phyloP scores from a whole-genome alignment of 2,797 vertebrate species.

The Alca torda region DNA sequence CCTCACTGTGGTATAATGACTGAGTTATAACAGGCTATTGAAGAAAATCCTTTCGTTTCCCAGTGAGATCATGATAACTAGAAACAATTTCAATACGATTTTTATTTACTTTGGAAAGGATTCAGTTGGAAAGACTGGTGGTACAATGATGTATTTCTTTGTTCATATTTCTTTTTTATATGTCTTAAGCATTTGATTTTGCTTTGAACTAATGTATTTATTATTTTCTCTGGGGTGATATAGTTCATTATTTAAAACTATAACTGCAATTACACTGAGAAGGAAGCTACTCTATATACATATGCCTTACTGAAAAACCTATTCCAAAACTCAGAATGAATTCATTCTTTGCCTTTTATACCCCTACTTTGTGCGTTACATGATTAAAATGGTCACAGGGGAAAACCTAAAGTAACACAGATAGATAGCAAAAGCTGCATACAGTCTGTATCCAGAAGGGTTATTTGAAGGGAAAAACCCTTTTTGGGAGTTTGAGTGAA shows the following conservation, averaged over 20 bases:
- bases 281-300: slow-evolving; percentile 18
- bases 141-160: slow-evolving; percentile 66
- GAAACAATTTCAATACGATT: slow-evolving; percentile 74
- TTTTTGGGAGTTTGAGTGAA: not conserved
- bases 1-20: slow-evolving; percentile 75
- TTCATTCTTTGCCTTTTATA: not conserved
- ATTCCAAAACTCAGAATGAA: not conserved
- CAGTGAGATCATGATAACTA: slow-evolving; percentile 75
- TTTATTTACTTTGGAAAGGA: slow-evolving; percentile 75
- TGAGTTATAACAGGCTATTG: slow-evolving; percentile 70
- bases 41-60: slow-evolving; percentile 73
- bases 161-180: slow-evolving; percentile 39
- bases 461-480: not conserved
- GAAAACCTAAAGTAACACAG: not conserved
- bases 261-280: slow-evolving; percentile 21
- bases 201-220: slow-evolving; percentile 56
- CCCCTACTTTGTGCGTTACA: not conserved
- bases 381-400: not conserved
- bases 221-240: slow-evolving; percentile 51
- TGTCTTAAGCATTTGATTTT: slow-evolving; percentile 48
- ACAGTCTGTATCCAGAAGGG: not conserved
- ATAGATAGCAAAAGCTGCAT: not conserved
- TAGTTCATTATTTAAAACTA: slow-evolving; percentile 56
- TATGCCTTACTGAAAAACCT: not conserved
- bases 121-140: slow-evolving; percentile 64